A percentile compares a stretch with the other conserved stretches of the same genome.
These are phyloP conservation scores for Myrmecobius fasciatus DNA, from an alignment of 2,113 vertebrate genomes.

Conservation along the genomic window DNA sequence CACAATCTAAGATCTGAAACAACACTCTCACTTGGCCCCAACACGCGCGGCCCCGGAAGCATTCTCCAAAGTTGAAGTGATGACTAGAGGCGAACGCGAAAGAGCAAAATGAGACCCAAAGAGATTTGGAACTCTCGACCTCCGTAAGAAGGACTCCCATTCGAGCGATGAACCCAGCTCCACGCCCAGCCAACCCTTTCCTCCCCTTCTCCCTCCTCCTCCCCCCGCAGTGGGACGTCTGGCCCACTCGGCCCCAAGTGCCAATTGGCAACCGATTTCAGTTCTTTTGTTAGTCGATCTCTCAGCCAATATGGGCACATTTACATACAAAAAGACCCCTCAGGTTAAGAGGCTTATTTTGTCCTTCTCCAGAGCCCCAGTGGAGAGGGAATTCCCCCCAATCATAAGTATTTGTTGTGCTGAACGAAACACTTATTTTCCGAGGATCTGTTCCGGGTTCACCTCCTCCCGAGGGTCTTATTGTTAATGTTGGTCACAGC, in stretches of 20 bases:
- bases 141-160: not conserved
- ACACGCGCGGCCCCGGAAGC: not conserved
- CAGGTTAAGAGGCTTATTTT: not conserved
- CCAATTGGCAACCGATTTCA: not conserved
- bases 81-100: not conserved
- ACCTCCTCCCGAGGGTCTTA: not conserved
- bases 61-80: not conserved
- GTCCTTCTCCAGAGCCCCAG: not conserved
- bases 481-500: not conserved
- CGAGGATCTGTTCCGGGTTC: not conserved
- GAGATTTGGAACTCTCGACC: not conserved
- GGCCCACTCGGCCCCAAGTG: not conserved
- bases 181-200: not conserved
- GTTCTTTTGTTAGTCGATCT: not conserved
- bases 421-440: not conserved
- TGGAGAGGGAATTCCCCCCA: not conserved
- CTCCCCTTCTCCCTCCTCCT: no score
- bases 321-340: not conserved
- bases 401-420: not conserved
- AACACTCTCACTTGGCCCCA: not conserved
- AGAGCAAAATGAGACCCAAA: not conserved
- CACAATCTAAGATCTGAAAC: not conserved
- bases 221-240: not conserved
- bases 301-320: not conserved
- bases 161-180: fast-evolving